phyloP scores from a whole-genome alignment of 2,888 invertebrate genomes.

The Dryocosmus kuriphilus region DNA sequence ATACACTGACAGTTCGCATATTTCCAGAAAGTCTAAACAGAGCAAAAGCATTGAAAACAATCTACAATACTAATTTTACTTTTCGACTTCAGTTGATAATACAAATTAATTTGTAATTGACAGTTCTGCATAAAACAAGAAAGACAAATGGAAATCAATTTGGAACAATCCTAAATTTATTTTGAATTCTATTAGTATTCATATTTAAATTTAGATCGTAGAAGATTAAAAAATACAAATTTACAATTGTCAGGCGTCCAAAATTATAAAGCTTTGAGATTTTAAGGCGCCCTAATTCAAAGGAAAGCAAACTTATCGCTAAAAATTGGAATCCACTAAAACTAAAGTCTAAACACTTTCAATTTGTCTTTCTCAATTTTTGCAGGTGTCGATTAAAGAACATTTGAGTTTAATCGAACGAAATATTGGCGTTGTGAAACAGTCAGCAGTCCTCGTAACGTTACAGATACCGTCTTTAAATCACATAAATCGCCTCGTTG shows the following conservation, averaged over 20 bases:
- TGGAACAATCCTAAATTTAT: too few species aligned
- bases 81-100: too few species aligned
- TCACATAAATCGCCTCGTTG: conserved; percentile 58
- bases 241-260: too few species aligned
- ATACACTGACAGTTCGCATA: conserved; percentile 54
- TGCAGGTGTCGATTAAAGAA: conserved; percentile 49
- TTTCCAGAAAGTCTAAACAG: conserved; percentile 41
- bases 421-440: conserved; percentile 65
- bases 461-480: conserved; percentile 61
- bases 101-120: background rate
- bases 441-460: conserved; percentile 69
- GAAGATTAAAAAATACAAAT: background rate
- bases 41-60: conserved; percentile 43
- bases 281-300: too few species aligned
- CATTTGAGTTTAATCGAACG: conserved; percentile 56
- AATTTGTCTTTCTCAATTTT: conserved; percentile 10
- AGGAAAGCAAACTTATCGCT: too few species aligned
- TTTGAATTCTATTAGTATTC: too few species aligned
- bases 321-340: background rate
- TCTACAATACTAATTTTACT: conserved; percentile 39
- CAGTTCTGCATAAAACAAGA: conserved; percentile 4
- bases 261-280: too few species aligned
- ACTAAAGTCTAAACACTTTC: background rate
- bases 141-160: background rate
- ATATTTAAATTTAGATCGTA: too few species aligned